Evolutionary conservation across 2,888 invertebrate genomes (phyloP), one percentile per base, ranked within the genome.

Genomic region (Alcis repandata): DNA sequence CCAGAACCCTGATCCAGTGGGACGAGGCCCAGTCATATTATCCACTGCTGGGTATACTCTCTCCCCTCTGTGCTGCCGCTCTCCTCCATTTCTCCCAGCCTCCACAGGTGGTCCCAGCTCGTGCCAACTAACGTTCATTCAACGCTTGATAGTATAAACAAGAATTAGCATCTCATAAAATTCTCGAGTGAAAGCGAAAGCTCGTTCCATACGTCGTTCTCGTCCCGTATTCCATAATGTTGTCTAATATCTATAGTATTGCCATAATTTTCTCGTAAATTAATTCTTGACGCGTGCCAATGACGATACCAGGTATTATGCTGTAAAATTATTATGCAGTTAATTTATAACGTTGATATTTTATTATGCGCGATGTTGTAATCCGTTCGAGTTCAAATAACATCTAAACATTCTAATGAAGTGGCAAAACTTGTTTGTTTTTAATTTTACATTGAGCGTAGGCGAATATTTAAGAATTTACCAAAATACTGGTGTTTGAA

Each of bases 161-260:
- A 58, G 41, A 41, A 52, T 52, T 59, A 65, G 10, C 46, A 63
- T 59, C 63, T 58, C 60, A 54, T 45, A 38, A 43, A 57, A 53
- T 19, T 41, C 45, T 61, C 59, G 53, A 60, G 58, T 48, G 69
- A 71, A 69, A 71, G 71, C 49, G 69, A 67, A 68, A 64, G 54
- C 62, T 62, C n/a, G 63, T 60, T 67, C 53, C 54, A 56, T 53
- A 53, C 54, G 52, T 48, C 57, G 53, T 19, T 52, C 59, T 7
- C n/a, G 33, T 38, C 32, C 33, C 43, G 10, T 17, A 41, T 52
- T 45, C 36, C 53, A 33, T 53, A 46, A 36, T 49, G 20, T 20
- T 20, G 41, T 20, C 22, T 27, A 7, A n/a, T 20, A 17, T 17
- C 33, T 17, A 19, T 48, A 49, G 46, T 36, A 45, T 57, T 49